Conservation (phyloP, 2,888 invertebrate species). For the Watsonalla binaria region DNA sequence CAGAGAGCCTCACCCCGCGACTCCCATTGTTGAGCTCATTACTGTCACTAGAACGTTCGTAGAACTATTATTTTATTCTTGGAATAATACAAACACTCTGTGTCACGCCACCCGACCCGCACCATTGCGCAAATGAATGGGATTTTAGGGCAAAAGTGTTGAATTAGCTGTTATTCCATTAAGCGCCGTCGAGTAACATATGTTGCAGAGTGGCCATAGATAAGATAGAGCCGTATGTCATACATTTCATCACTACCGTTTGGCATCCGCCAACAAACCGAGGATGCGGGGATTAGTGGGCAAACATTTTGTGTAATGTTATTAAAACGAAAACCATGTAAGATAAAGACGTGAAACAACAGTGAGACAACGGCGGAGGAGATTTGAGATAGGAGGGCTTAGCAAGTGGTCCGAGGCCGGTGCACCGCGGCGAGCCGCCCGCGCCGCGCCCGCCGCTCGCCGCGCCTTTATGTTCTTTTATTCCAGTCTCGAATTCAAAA, state of each 20-base stretch:
- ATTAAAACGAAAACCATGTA: slow-evolving; percentile 55
- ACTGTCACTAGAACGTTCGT: slow-evolving; percentile 25
- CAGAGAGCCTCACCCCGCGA: slow-evolving; percentile 23
- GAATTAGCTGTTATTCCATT: slow-evolving; percentile 67
- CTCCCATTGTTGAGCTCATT: slow-evolving; percentile 38
- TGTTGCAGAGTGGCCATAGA: slow-evolving; percentile 71
- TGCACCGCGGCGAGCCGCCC: slow-evolving; percentile 20
- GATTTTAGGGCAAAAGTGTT: slow-evolving; percentile 67
- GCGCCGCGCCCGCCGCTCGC: slow-evolving; percentile 20
- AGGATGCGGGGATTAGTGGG: slow-evolving; percentile 62
- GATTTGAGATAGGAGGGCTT: slow-evolving; percentile 56
- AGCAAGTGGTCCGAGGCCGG: slow-evolving; percentile 12
- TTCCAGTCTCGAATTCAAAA: slow-evolving; percentile 14
- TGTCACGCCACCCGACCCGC: slow-evolving; percentile 27
- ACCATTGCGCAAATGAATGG: slow-evolving; percentile 44
- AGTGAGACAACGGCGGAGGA: slow-evolving; percentile 44
- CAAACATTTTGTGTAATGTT: slow-evolving; percentile 59
- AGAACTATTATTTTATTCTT: slow-evolving; percentile 17
- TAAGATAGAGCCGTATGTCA: slow-evolving; percentile 78
- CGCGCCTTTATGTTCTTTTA: slow-evolving; percentile 10
- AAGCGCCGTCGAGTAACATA: slow-evolving; percentile 63
- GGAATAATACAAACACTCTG: slow-evolving; percentile 46
- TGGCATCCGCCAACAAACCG: slow-evolving; percentile 61
- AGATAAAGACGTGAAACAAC: slow-evolving; percentile 66
- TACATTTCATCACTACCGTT: slow-evolving; percentile 71